phyloP scores from a whole-genome alignment of 2,797 vertebrate genomes.

The Phylloscopus collybita region DNA sequence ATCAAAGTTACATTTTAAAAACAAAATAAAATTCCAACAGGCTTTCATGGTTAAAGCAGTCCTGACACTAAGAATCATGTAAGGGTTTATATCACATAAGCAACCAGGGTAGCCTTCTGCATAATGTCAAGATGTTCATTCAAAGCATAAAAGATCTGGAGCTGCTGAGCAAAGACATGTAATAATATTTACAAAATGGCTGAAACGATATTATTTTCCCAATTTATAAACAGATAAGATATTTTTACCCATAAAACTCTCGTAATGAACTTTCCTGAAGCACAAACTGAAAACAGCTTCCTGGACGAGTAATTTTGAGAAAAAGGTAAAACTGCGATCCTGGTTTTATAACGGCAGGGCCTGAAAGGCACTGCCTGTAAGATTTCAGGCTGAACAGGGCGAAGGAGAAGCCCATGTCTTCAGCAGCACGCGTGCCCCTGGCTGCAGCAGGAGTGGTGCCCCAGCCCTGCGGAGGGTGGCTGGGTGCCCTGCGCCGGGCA shows the following conservation, averaged over 20 bases:
- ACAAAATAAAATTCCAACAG: not conserved
- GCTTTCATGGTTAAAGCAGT: not conserved
- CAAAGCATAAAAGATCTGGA: not conserved
- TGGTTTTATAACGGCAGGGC: not conserved
- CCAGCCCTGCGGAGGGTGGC: not conserved
- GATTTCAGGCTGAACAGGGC: not conserved
- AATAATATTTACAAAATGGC: not conserved
- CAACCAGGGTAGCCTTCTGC: not conserved
- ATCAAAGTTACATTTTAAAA: not conserved
- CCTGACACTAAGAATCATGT: not conserved
- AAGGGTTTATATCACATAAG: not conserved
- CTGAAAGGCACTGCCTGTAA: not conserved
- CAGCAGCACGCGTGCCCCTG: not conserved
- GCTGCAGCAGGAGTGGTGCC: not conserved
- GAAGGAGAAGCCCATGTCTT: not conserved
- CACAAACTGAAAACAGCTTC: not conserved
- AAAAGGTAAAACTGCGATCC: not conserved
- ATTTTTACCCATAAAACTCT: not conserved
- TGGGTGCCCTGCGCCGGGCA: fast-evolving
- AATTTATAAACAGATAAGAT: not conserved
- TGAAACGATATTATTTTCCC: not conserved
- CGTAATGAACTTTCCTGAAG: not conserved
- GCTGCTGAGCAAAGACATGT: not conserved
- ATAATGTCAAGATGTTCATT: not conserved
- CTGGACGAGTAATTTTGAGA: not conserved